Conservation (phyloP, 1,140 invertebrate genomes). For the Thaumatotibia leucotreta region DNA sequence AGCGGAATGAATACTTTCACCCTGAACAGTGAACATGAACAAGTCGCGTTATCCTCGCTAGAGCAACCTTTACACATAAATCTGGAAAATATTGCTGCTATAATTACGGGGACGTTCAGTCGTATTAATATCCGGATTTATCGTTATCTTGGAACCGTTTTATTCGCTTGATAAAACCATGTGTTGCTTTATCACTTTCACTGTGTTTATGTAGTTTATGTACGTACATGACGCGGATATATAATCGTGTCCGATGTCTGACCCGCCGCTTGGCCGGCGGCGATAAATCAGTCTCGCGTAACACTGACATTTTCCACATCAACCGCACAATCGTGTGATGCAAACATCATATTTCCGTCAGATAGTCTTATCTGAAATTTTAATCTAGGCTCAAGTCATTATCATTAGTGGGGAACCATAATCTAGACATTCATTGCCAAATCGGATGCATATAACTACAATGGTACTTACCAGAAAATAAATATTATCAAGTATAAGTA, state of each 20-base stretch:
- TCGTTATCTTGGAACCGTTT: neutral
- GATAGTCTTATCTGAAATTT: constrained; percentile 4
- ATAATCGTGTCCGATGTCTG: neutral
- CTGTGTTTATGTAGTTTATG: neutral
- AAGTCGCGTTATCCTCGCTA: constrained; percentile 8
- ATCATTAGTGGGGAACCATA: neutral
- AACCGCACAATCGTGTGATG: neutral
- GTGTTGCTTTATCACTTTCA: neutral
- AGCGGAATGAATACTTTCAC: too few species aligned
- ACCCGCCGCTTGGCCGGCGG: neutral
- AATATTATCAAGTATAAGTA: too few species aligned
- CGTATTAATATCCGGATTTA: neutral
- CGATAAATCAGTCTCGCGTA: constrained; percentile 4
- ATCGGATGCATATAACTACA: neutral
- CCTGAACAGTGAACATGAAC: constrained; percentile 41
- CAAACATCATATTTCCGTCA: constrained; percentile 4
- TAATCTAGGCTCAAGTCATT: neutral
- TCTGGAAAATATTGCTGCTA: neutral
- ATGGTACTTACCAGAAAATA: neutral
- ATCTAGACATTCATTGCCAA: neutral
- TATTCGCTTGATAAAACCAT: neutral
- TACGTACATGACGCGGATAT: constrained; percentile 4
- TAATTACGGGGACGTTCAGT: neutral
- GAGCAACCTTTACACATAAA: constrained; percentile 8
- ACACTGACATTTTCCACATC: constrained; percentile 1